A percentile compares a stretch with the other conserved stretches of the same genome.
Evolutionary conservation across 2,113 vertebrate genomes (phyloP).

Genomic region (Cochlearius cochlearius): DNA sequence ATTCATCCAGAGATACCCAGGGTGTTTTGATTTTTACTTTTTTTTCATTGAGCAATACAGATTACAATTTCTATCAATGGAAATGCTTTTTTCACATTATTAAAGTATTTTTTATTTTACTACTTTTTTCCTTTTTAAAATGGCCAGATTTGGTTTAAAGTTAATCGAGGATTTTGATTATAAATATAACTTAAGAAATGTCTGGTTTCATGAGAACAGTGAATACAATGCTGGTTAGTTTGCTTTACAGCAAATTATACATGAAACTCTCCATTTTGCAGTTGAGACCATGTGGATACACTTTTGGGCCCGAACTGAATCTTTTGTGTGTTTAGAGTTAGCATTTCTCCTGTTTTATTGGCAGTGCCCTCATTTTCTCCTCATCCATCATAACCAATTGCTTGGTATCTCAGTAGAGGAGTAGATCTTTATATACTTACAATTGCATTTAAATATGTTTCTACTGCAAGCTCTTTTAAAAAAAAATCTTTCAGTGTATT

Average conservation of each 20-base stretch:
- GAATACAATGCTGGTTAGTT: neutral
- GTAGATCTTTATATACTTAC: neutral
- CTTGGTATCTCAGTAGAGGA: neutral
- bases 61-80: neutral
- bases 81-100: neutral
- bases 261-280: neutral
- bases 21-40: neutral
- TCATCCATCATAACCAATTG: neutral
- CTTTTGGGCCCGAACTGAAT: neutral
- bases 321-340: neutral
- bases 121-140: neutral
- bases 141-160: neutral
- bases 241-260: neutral
- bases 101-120: neutral
- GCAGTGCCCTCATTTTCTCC: neutral
- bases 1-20: neutral
- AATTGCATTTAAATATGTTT: neutral
- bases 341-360: neutral
- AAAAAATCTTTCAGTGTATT: neutral
- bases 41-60: neutral
- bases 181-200: neutral
- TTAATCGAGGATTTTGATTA: neutral
- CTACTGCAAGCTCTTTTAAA: neutral
- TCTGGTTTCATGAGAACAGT: neutral
- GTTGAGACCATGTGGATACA: neutral